These are phyloP conservation scores for Sebastes matsubarae DNA, from an alignment of 2,797 vertebrate species.

Conservation along the genomic window DNA sequence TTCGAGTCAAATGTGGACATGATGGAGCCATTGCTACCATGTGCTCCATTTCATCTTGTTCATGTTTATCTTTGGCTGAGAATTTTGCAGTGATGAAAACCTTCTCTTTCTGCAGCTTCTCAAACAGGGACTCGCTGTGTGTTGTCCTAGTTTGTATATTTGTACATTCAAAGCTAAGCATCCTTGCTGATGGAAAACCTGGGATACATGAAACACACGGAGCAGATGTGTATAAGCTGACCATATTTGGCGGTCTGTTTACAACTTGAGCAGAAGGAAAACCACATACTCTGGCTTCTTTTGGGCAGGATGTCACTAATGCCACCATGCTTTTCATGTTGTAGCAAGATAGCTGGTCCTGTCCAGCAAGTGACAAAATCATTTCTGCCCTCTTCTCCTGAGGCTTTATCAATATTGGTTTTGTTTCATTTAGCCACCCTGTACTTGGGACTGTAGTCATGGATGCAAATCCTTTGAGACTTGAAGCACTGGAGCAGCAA, in stretches of 20 bases:
- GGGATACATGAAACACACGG: conserved; percentile 61
- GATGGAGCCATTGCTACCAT: conserved; percentile 58
- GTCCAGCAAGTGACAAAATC: neutral
- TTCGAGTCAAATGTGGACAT: conserved; percentile 47
- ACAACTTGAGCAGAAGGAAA: conserved; percentile 64
- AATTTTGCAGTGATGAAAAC: neutral
- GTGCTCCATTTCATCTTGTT: conserved; percentile 14
- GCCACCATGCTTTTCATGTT: conserved; percentile 36
- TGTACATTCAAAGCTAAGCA: conserved; percentile 34
- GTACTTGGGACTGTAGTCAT: conserved; percentile 5
- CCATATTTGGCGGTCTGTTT: conserved; percentile 56
- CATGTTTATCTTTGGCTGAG: neutral
- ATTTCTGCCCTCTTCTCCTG: conserved; percentile 30
- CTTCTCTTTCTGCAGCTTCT: conserved; percentile 35
- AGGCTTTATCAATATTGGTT: conserved; percentile 28
- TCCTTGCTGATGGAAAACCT: conserved; percentile 71
- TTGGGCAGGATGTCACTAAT: conserved; percentile 62
- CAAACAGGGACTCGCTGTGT: conserved; percentile 11
- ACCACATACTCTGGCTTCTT: conserved; percentile 51
- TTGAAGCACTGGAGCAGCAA: conserved; percentile 59
- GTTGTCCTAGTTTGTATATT: conserved; percentile 7
- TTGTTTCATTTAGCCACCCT: conserved; percentile 45
- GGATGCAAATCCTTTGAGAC: conserved; percentile 70
- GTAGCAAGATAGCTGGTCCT: neutral
- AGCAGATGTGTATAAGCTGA: conserved; percentile 54